Percentiles rank a stretch among this genome's conserved stretches.
These are phyloP conservation scores for Drosophila barbarae DNA, from an alignment of 2,888 invertebrate genomes.

Conservation along the genomic window DNA sequence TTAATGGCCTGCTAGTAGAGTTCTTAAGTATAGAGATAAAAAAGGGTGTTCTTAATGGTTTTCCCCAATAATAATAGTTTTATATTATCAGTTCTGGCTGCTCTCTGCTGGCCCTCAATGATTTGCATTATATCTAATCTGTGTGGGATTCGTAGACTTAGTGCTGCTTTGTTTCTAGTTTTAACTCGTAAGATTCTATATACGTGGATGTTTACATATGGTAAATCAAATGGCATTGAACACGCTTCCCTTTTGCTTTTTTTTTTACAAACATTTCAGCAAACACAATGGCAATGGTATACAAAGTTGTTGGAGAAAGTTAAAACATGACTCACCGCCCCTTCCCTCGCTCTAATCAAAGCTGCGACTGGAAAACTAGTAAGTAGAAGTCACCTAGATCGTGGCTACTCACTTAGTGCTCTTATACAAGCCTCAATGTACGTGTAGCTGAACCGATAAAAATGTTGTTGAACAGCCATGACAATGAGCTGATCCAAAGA, in stretches of 20 bases:
- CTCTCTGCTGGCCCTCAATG: background rate
- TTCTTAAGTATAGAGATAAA: background rate
- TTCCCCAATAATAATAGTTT: background rate
- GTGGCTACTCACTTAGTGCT: constrained; percentile 14
- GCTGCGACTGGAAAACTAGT: constrained; percentile 1
- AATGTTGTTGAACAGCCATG: background rate
- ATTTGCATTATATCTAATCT: constrained; percentile 10
- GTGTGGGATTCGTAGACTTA: background rate
- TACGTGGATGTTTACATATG: background rate
- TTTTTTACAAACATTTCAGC: background rate
- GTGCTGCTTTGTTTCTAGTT: background rate
- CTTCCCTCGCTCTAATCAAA: background rate
- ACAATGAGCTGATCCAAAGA: constrained; percentile 23
- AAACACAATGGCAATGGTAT: background rate
- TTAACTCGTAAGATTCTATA: background rate
- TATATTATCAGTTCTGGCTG: background rate
- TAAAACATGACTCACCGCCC: constrained; percentile 7
- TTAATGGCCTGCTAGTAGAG: background rate
- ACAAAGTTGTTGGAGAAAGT: constrained; percentile 11
- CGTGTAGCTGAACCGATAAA: background rate
- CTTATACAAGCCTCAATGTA: constrained; percentile 6
- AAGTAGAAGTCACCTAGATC: constrained; percentile 5
- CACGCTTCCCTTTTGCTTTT: background rate
- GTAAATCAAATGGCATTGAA: constrained; percentile 2
- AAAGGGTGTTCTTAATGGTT: background rate